Evolutionary conservation across 2,797 vertebrate species (phyloP), one percentile per base, ranked within the genome.

Genomic region (Chanos chanos): DNA sequence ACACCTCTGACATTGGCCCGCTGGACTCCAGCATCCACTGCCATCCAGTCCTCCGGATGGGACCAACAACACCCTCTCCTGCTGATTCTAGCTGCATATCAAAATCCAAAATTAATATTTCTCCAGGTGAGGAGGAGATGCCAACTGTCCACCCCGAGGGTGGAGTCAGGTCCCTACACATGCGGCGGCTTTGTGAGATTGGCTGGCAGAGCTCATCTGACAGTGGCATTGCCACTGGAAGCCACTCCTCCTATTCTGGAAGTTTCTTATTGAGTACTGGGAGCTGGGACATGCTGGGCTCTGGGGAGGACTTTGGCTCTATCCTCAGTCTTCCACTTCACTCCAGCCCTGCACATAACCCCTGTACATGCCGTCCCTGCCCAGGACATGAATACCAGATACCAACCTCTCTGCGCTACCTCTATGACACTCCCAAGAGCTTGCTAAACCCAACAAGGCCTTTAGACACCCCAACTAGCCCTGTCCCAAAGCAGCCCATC

Each of bases 181-280:
- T 84, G 1, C 81, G 95, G 50, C 90, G 91, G 76, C 92, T 97
- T 31, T 94, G 92, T 80, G 95, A 96, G 65, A 93, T 94, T 0
- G 95, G 94, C 16, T 92, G 94, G 4, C 95, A 96, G 87, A 92
- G 92, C 68, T 97, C 94, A 0, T 92, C 93, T 0, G 95, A 97
- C 87, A 97, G 95, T 28, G 94, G 95, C 44, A 96, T 98, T 3
- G 95, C 94, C 71, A 95, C 94, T 0, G 94, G 91, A 15, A 97
- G 95, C 79, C 94, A 93, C 75, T 96, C 94, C 19, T 97, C 95
- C 1, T 96, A 86, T 74, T 92, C 94, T 0, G 94, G 95, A 66
- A 98, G 95, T 76, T 94, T 94, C 78, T 97, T 94, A 4, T 98
- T 94, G 31, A 96, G 92, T 44, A 86, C 91, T 0, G 93, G 92